Conservation (phyloP, 2,888 invertebrate species). For the Hydriomena furcata region DNA sequence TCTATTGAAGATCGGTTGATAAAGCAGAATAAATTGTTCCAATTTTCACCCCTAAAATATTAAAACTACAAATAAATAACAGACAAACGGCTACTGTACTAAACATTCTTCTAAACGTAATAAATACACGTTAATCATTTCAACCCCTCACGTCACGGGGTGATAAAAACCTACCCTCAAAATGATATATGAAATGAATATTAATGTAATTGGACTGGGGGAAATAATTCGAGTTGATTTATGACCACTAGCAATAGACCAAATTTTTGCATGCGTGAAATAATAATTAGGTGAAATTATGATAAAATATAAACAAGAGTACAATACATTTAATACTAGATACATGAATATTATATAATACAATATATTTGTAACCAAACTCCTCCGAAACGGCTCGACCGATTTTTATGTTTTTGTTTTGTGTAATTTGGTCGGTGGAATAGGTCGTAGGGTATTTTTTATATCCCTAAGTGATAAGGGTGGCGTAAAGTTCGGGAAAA, state of each 20-base stretch:
- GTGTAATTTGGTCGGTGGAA: too few species aligned
- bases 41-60: conserved; percentile 18
- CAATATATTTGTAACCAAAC: too few species aligned
- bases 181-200: conserved; percentile 36
- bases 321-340: too few species aligned
- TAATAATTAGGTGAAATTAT: conserved; percentile 12
- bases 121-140: conserved; percentile 35
- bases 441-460: too few species aligned
- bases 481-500: too few species aligned
- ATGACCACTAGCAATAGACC: conserved; percentile 6
- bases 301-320: conserved; percentile 11
- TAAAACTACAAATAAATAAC: conserved; percentile 26
- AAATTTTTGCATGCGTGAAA: conserved; percentile 17
- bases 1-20: too few species aligned
- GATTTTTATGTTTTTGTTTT: too few species aligned
- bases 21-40: too few species aligned
- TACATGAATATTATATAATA: too few species aligned
- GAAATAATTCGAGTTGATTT: conserved; percentile 21
- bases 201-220: conserved; percentile 30
- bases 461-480: too few species aligned
- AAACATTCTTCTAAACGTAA: conserved; percentile 27
- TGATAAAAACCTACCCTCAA: conserved; percentile 32
- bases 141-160: conserved; percentile 30
- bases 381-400: too few species aligned
- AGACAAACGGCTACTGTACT: conserved; percentile 28